Base-by-base conservation (phyloP, 1,140 invertebrate genomes). In the Callitettix versicolor region DNA sequence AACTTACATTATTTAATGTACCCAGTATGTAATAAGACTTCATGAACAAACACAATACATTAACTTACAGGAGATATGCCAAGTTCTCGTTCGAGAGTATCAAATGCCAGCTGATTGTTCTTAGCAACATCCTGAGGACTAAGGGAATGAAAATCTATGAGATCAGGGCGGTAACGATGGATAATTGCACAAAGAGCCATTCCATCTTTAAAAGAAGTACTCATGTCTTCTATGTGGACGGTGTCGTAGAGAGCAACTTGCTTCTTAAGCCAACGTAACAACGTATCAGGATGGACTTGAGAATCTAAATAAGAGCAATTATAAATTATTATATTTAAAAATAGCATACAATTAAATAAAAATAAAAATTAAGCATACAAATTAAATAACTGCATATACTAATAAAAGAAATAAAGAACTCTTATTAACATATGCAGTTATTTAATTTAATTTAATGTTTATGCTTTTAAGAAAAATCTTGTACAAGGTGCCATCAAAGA, bases 131-230 rank as follows among this genome's bases (percentile, higher is more conserved):
- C 81, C 48, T 82, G 76, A 53, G 77, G 70, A 54, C 80, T 77
- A 26, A 91, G 70, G 30, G 76, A 73, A 60, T 73, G 69, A 62
- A 83, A 85, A 64, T 91, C 86, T 48, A 95, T 76, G 17, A 95
- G 73, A 73, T 93, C 86, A n/a, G 91, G 91, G 58, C 89, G 75
- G 71, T 93, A 94, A 61, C 85, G 81, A 68, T 85, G 79, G 59
- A 93, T 79, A 33, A 93, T 81, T n/a, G 86, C 86, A 73, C 84
- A 89, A 50, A 92, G 72, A 4, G 85, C 84, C 49, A 86, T 68
- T 9, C 90, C 90, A 69, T 78, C 79, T 67, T 80, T 80, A 71
- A 90, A 91, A 1, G 82, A 84, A 24, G 73, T 73, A 3, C 77
- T 78, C 62, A 91, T 74, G 67, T 90, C 80, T 24, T 76, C 74